Conservation (phyloP, 2,113 vertebrate species). For the Tinamus guttatus region DNA sequence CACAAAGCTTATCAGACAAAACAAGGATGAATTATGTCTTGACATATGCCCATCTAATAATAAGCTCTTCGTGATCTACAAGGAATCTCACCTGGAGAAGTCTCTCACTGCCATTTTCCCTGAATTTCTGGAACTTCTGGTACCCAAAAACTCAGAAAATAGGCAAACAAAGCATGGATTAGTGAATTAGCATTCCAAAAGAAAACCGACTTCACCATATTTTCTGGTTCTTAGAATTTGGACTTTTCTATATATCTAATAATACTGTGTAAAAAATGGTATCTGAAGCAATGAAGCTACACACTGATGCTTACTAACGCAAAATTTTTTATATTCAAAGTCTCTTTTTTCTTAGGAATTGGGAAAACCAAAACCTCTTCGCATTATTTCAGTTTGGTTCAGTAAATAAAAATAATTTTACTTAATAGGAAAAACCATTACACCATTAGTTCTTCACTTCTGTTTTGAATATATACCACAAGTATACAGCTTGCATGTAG, state of each 20-base stretch:
- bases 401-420: not conserved
- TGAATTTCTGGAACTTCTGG: not conserved
- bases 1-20: not conserved
- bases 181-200: rapidly evolving
- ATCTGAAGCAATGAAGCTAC: not conserved
- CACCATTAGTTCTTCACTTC: not conserved
- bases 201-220: not conserved
- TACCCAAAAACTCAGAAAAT: not conserved
- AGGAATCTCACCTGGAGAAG: not conserved
- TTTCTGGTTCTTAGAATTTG: not conserved
- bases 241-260: not conserved
- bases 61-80: not conserved
- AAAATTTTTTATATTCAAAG: not conserved
- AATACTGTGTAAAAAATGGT: not conserved
- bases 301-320: rapidly evolving
- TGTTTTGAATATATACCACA: not conserved
- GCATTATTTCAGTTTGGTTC: not conserved
- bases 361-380: not conserved
- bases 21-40: not conserved
- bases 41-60: not conserved
- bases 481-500: not conserved
- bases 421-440: not conserved
- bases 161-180: not conserved
- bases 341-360: not conserved
- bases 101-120: not conserved